Percentiles rank a stretch among this genome's conserved stretches.
phyloP scores from a whole-genome alignment of 2,797 vertebrate genomes.

The Sebastes taczanowskii region DNA sequence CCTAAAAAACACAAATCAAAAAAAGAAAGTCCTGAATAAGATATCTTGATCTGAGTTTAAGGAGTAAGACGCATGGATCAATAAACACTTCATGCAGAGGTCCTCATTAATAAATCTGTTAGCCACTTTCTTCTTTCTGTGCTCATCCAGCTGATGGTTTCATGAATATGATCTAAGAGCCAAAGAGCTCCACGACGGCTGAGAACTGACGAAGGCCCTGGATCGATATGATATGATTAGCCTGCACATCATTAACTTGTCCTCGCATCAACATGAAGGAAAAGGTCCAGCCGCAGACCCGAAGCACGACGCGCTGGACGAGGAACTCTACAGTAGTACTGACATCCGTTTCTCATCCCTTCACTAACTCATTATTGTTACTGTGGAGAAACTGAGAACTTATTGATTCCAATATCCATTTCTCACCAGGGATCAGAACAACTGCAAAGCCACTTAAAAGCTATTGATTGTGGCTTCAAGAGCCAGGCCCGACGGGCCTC shows the following conservation, averaged over 20 bases:
- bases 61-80: background rate
- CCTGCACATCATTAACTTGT: conserved; percentile 30
- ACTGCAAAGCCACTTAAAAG: conserved; percentile 78
- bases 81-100: conserved; percentile 7
- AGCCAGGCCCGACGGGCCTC: conserved; percentile 54
- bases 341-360: conserved; percentile 12
- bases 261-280: background rate
- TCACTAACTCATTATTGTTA: conserved; percentile 45
- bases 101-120: conserved; percentile 6
- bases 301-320: background rate
- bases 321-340: background rate
- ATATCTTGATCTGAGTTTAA: background rate
- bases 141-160: background rate
- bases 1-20: background rate
- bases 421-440: conserved; percentile 72
- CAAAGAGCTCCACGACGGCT: background rate
- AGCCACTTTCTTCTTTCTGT: background rate
- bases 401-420: conserved; percentile 81
- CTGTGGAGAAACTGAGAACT: conserved; percentile 56
- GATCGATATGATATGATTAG: conserved; percentile 42
- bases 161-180: background rate
- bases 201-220: background rate
- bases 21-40: no score
- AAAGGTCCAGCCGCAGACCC: background rate
- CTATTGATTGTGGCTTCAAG: conserved; percentile 77